phyloP scores from a whole-genome alignment of 1,140 invertebrate species.

The Monomorium pharaonis region DNA sequence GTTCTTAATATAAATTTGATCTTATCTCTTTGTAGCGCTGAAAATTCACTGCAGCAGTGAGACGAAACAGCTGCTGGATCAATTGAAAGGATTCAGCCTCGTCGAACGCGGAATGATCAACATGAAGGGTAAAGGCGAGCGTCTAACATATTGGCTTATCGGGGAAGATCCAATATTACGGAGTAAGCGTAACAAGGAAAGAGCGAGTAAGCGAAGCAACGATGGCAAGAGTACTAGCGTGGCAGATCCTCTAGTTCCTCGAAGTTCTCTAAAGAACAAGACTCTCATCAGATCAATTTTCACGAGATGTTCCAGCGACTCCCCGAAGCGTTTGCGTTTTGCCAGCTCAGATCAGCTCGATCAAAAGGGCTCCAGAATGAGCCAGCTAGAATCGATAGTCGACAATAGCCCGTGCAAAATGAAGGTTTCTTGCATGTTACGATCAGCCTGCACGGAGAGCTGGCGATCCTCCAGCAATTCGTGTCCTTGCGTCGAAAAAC shows the following conservation, averaged over 20 bases:
- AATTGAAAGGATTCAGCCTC: constrained; percentile 92
- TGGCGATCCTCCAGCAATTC: constrained; percentile 86
- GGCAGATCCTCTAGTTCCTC: constrained; percentile 80
- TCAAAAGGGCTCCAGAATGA: constrained; percentile 61
- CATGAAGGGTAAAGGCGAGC: constrained; percentile 95
- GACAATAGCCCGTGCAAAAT: constrained; percentile 85
- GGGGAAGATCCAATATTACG: constrained; percentile 89
- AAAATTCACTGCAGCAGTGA: constrained; percentile 94
- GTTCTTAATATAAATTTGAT: not conserved
- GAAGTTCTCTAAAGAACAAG: constrained; percentile 89
- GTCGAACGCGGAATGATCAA: constrained; percentile 92
- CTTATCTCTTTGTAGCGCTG: constrained; percentile 86
- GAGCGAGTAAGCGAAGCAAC: constrained; percentile 82
- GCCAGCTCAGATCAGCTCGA: constrained; percentile 89
- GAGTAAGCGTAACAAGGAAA: constrained; percentile 85
- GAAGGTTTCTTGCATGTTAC: constrained; percentile 58
- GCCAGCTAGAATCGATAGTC: constrained; percentile 82
- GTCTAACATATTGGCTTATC: constrained; percentile 94
- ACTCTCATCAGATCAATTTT: constrained; percentile 81
- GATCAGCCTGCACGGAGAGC: constrained; percentile 81
- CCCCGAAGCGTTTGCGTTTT: constrained; percentile 91
- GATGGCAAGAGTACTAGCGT: constrained; percentile 66
- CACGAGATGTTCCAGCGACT: constrained; percentile 91
- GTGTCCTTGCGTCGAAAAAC: constrained; percentile 87
- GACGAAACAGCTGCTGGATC: constrained; percentile 90